Base-by-base conservation (phyloP, 2,888 invertebrate species). In the Caenorhabditis sp. region DNA sequence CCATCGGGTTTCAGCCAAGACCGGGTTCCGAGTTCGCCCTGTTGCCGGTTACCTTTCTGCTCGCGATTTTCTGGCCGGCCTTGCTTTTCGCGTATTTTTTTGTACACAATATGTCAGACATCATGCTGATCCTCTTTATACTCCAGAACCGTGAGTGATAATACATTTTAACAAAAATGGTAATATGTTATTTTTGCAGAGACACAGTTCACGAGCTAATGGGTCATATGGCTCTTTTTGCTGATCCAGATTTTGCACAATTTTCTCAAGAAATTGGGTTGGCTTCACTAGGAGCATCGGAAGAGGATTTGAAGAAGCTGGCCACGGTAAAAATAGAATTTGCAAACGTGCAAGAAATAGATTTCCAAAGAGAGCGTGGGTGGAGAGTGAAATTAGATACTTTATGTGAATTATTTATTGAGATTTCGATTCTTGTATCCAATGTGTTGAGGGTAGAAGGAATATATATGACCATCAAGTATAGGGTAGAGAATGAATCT, bases 61-160 rank as follows among this genome's bases (percentile, higher is more conserved):
- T 49, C 92, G 99, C 59, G 99, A 99, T 89, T 99, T 99, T 91
- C 91, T 99, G 70, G 95, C 99, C 31, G 97, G 97, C 56, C 65
- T 80, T 10, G 80, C 80, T 5, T 99, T 97, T 92, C 92, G 99
- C 81, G 94, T 99, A 82, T 99, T 99, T 92, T 99, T 99, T 90
- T 97, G 97, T 89, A 99, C 99, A 52, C 99, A 99, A 90, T 99
- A 99, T 89, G 94, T 99, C 79, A 93, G 99, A 69, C 99, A 99
- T 89, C 92, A 93, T 84, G 96, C 96, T 89, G 94, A 95, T 79
- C 99, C 99, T 0, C 95, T 95, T 90, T 97, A 99, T 91, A 97
- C 99, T 50, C 99, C 99, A 53, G 99, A 99, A 91, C 99, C 99
- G 95, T 97, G 64, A 61, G 17, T 54, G n/a, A n/a, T n/a, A 21